phyloP scores from a whole-genome alignment of 37 sponge, comb jelly and placozoan genomes.

The Beroe forskalii region DNA sequence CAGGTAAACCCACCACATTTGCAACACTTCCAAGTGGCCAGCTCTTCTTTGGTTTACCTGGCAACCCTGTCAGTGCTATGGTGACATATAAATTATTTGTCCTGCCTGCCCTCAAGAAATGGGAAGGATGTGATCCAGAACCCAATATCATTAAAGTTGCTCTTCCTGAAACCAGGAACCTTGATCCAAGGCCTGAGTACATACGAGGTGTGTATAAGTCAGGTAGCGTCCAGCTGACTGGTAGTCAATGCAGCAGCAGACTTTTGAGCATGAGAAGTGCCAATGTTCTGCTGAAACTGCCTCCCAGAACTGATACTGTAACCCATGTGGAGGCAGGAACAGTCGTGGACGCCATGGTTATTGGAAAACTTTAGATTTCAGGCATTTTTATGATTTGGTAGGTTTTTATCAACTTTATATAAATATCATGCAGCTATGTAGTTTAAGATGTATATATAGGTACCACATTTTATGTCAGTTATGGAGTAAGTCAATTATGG shows the following conservation, averaged over 20 bases:
- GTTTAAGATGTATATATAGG: no score
- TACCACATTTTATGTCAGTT: no score
- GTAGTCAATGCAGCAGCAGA: conserved; percentile 94
- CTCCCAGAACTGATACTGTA: conserved; percentile 70
- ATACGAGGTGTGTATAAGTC: conserved; percentile 67
- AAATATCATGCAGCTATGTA: no score
- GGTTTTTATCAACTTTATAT: no score
- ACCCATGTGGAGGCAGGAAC: conserved; percentile 36
- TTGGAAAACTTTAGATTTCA: conserved; percentile 65
- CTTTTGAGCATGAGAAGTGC: conserved; percentile 89
- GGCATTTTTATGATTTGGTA: no score
- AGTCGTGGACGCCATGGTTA: conserved; percentile 67
- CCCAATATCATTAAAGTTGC: conserved; percentile 20
- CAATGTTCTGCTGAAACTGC: conserved; percentile 81
- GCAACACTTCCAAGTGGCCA: conserved; percentile 70
- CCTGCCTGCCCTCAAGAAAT: conserved; percentile 76
- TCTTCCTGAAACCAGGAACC: neutral
- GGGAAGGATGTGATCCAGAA: conserved; percentile 8
- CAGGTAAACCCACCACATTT: conserved; percentile 99
- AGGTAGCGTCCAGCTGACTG: conserved; percentile 69
- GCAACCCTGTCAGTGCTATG: conserved; percentile 95
- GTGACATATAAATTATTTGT: conserved; percentile 94
- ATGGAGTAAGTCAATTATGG: no score
- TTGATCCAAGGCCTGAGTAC: conserved; percentile 88
- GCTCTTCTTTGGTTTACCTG: conserved; percentile 92